Conservation (phyloP, 2,888 invertebrate species). For the Rhingia campestris region DNA sequence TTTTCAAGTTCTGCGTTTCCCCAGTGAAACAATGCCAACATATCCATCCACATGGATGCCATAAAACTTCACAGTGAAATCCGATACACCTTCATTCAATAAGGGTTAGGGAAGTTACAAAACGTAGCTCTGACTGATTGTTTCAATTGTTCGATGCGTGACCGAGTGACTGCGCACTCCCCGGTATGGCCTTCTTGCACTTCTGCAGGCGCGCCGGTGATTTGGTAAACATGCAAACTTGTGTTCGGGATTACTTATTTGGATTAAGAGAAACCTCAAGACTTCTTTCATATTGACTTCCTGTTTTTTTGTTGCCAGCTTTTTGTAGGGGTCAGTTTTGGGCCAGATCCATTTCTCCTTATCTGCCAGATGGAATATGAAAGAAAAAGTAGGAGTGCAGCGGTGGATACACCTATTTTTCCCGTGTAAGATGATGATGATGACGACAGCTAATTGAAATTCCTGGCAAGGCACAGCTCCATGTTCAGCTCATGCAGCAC, state of each 20-base stretch:
- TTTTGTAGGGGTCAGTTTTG: constrained; percentile 38
- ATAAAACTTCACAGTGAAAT: constrained; percentile 59
- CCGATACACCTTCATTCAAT: constrained; percentile 31
- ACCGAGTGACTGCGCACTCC: constrained; percentile 47
- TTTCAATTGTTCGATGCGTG: constrained; percentile 64
- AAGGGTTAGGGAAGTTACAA: constrained; percentile 35
- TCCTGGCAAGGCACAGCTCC: constrained; percentile 33
- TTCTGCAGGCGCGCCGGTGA: not conserved
- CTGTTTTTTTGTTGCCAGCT: constrained; percentile 24
- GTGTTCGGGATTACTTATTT: constrained; percentile 5
- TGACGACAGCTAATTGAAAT: constrained; percentile 58
- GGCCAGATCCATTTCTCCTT: constrained; percentile 36
- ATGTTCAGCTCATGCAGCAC: constrained; percentile 13
- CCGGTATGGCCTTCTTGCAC: not conserved
- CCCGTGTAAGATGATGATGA: constrained; percentile 28
- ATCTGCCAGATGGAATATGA: constrained; percentile 15
- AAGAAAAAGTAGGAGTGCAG: constrained; percentile 47
- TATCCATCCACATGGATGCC: constrained; percentile 32
- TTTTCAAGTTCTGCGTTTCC: constrained; percentile 4
- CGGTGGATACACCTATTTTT: constrained; percentile 58
- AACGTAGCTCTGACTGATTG: constrained; percentile 45
- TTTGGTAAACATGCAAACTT: not conserved
- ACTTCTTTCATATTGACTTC: constrained; percentile 40
- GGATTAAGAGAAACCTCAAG: constrained; percentile 60
- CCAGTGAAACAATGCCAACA: constrained; percentile 20